A percentile compares a stretch with the other conserved stretches of the same genome.
phyloP scores from a whole-genome alignment of 1,140 invertebrate genomes.

The Calliopsis andreniformis region DNA sequence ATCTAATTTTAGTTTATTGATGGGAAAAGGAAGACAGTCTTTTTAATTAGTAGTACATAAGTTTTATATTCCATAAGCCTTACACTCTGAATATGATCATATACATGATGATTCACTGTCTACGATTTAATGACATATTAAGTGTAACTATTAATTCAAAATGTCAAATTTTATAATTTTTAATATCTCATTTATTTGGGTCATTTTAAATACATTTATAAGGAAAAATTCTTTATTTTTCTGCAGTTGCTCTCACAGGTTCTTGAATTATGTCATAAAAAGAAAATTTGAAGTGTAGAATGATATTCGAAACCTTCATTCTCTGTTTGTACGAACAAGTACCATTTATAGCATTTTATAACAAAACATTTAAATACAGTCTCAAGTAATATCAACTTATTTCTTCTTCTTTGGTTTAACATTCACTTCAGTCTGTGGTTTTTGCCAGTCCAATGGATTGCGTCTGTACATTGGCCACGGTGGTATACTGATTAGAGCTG shows the following conservation, averaged over 20 bases:
- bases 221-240: not conserved
- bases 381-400: conserved; percentile 49
- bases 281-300: conserved; percentile 15
- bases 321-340: not conserved
- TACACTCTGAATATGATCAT: not conserved
- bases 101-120: too few relatives aligned
- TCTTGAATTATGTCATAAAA: conserved; percentile 9
- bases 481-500: conserved; percentile 91
- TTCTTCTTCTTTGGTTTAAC: conserved; percentile 79
- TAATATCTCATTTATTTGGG: too few relatives aligned
- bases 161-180: too few relatives aligned
- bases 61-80: conserved; percentile 5
- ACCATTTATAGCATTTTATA: not conserved
- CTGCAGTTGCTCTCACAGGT: conserved; percentile 2
- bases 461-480: conserved; percentile 96
- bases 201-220: too few relatives aligned
- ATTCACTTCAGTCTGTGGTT: conserved; percentile 81
- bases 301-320: not conserved
- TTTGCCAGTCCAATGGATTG: conserved; percentile 96
- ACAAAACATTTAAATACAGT: conserved; percentile 37
- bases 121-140: too few relatives aligned
- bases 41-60: not conserved
- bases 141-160: too few relatives aligned
- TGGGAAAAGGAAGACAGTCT: not conserved
- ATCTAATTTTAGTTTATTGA: not conserved